Evolutionary conservation across 2,797 vertebrate genomes (phyloP).

Genomic region (Etheostoma perlongum): DNA sequence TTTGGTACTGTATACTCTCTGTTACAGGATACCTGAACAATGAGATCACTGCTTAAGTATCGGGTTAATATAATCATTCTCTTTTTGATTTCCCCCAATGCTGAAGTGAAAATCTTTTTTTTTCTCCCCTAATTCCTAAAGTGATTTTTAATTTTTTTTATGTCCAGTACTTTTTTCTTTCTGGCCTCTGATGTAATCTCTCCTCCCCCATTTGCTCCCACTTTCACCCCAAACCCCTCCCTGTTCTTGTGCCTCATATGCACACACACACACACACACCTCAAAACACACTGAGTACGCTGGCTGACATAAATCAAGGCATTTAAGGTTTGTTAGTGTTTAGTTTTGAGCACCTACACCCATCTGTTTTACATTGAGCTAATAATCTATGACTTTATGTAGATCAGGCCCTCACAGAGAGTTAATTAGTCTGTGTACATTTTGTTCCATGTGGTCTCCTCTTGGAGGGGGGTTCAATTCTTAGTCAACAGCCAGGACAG

Average conservation of each 20-base stretch:
- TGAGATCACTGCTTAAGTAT: slow-evolving; percentile 24
- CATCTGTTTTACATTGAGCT: slow-evolving; percentile 73
- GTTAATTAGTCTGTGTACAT: slow-evolving; percentile 61
- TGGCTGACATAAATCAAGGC: slow-evolving; percentile 33
- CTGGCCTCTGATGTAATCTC: slow-evolving; percentile 56
- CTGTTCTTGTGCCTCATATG: slow-evolving; percentile 35
- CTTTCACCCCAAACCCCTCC: slow-evolving; percentile 66
- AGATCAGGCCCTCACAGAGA: slow-evolving; percentile 35
- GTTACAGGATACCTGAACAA: slow-evolving; percentile 9
- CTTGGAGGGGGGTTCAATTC: slow-evolving; percentile 20
- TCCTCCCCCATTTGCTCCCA: slow-evolving; percentile 46
- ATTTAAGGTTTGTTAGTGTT: slow-evolving; percentile 58
- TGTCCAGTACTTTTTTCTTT: slow-evolving; percentile 10
- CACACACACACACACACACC: slow-evolving; percentile 4
- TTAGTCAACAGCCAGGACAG: slow-evolving; percentile 35
- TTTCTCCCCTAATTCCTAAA: background rate
- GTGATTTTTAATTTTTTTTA: background rate
- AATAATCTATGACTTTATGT: slow-evolving; percentile 23
- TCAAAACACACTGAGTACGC: slow-evolving; percentile 8
- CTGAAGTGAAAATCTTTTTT: slow-evolving; percentile 17
- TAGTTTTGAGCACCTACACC: slow-evolving; percentile 53
- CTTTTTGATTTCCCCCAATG: slow-evolving; percentile 16
- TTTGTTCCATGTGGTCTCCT: slow-evolving; percentile 64
- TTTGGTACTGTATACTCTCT: background rate
- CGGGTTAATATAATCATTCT: background rate